Conservation (phyloP, 2,888 invertebrate species). For the Temnothorax rugatulus region DNA sequence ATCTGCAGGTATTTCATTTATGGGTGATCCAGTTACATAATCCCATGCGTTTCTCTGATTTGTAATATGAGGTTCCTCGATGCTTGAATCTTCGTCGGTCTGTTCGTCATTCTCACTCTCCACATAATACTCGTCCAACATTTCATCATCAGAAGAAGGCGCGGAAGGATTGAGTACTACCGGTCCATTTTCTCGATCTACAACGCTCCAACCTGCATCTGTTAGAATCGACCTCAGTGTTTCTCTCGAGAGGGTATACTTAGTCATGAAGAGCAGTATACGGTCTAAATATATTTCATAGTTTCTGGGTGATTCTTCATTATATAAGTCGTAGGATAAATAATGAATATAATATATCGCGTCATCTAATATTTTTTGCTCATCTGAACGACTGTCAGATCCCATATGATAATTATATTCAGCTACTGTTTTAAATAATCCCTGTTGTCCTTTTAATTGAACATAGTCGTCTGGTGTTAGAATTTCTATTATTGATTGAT, state of each 20-base stretch:
- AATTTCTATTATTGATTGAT: neutral
- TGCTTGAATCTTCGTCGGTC: neutral
- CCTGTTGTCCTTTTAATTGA: slow-evolving; percentile 65
- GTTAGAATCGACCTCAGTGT: slow-evolving; percentile 76
- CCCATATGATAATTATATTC: slow-evolving; percentile 87
- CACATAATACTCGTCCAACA: neutral
- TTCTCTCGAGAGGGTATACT: slow-evolving; percentile 65
- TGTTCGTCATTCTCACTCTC: slow-evolving; percentile 26
- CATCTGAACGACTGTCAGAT: slow-evolving; percentile 82
- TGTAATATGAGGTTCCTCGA: neutral
- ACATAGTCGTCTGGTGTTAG: slow-evolving; percentile 8
- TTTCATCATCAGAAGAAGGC: neutral
- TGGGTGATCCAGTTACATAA: neutral
- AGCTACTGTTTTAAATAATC: slow-evolving; percentile 86
- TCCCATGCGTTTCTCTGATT: neutral
- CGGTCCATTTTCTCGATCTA: slow-evolving; percentile 73
- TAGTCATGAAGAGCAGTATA: neutral
- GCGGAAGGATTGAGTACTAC: slow-evolving; percentile 71
- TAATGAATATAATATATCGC: slow-evolving; percentile 78
- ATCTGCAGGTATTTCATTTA: neutral
- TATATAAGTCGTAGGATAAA: slow-evolving; percentile 61
- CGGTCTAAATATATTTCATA: neutral
- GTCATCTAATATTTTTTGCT: slow-evolving; percentile 82
- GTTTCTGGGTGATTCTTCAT: neutral
- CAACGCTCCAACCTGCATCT: slow-evolving; percentile 71